Conservation (phyloP, 2,113 vertebrate species). For the Labrus mixtus region DNA sequence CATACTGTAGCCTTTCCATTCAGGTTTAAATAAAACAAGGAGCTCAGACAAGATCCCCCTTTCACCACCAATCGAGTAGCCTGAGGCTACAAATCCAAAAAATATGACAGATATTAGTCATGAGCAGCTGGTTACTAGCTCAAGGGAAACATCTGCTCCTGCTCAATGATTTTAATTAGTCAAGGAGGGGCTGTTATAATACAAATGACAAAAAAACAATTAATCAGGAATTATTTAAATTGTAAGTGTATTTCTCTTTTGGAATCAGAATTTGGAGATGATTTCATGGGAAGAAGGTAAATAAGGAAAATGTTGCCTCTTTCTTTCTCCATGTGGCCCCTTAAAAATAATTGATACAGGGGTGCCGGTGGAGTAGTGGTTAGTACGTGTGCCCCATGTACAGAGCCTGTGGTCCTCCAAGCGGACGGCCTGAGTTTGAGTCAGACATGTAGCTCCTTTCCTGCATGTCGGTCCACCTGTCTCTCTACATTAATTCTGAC, state of each 20-base stretch:
- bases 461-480: too few relatives aligned
- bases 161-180: constrained; percentile 47
- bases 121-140: constrained; percentile 36
- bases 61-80: constrained; percentile 33
- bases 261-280: background rate
- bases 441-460: too few relatives aligned
- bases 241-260: background rate
- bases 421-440: too few relatives aligned
- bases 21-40: constrained; percentile 30
- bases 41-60: constrained; percentile 7
- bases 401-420: too few relatives aligned
- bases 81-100: constrained; percentile 38
- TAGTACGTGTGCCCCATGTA: too few relatives aligned
- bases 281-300: background rate
- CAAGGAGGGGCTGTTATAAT: constrained; percentile 3
- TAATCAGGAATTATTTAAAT: background rate
- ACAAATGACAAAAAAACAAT: constrained; percentile 24
- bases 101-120: constrained; percentile 44
- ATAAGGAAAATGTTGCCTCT: background rate
- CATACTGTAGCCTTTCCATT: constrained; percentile 18
- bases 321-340: background rate
- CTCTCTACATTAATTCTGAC: too few relatives aligned
- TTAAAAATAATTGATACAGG: background rate
- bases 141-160: constrained; percentile 32
- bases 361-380: too few relatives aligned